A percentile compares a stretch with the other conserved stretches of the same genome.
Conservation (phyloP, 2,888 invertebrate species). For the Cetonia aurata region DNA sequence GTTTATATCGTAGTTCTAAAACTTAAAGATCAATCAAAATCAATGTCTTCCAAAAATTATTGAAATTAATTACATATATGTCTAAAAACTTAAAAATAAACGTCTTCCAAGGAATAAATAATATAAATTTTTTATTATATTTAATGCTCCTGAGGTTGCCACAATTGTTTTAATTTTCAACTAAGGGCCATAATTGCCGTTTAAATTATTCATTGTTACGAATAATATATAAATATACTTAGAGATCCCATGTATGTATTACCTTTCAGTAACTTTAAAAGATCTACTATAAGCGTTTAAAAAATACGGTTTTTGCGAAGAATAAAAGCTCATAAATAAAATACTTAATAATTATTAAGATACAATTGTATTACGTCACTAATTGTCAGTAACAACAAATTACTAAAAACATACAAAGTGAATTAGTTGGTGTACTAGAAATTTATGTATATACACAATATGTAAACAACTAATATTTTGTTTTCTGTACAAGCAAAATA, state of each 20-base stretch:
- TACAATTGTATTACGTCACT: not conserved
- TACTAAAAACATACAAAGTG: constrained; percentile 8
- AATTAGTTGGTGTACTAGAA: not conserved
- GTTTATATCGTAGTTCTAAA: constrained; percentile 6
- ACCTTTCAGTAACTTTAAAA: no score
- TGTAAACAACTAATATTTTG: not conserved
- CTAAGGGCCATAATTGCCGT: no score
- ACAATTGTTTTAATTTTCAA: no score
- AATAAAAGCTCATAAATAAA: no score
- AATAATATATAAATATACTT: not conserved
- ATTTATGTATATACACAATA: constrained; percentile 5
- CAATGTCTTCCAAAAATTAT: constrained; percentile 4
- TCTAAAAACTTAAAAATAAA: constrained; percentile 18
- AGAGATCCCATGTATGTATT: no score
- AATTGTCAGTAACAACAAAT: not conserved
- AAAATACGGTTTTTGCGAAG: no score
- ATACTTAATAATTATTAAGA: no score
- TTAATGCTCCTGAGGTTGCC: no score
- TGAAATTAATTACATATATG: constrained; percentile 1
- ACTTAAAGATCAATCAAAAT: constrained; percentile 3
- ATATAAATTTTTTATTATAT: no score
- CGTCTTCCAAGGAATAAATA: constrained; percentile 38
- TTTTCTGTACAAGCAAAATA: not conserved
- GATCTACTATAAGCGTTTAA: no score
- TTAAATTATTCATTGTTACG: not conserved